phyloP scores from a whole-genome alignment of 2,797 vertebrate species.

The Lepilemur septentrionalis region DNA sequence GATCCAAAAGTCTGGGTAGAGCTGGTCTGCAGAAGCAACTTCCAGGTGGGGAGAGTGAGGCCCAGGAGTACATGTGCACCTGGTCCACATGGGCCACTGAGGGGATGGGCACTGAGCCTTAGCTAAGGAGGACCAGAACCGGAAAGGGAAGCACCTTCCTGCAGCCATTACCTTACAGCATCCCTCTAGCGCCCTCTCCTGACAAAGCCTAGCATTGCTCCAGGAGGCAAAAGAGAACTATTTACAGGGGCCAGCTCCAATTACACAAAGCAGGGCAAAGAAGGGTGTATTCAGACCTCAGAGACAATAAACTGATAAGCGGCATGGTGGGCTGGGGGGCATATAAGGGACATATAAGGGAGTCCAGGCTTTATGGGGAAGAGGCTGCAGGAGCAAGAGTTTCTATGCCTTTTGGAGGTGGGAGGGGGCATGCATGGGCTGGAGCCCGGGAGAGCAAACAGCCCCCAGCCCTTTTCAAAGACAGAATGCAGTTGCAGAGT shows the following conservation, averaged over 20 bases:
- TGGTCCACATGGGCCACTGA: neutral
- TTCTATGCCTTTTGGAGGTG: neutral
- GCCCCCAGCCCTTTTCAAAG: neutral
- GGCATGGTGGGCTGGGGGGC: too few species aligned
- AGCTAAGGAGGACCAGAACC: neutral
- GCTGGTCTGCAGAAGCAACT: neutral
- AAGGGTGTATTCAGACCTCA: neutral
- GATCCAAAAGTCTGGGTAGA: neutral
- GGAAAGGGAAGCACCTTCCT: neutral
- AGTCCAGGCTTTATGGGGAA: neutral
- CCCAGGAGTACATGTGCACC: neutral
- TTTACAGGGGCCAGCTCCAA: slow-evolving; percentile 2
- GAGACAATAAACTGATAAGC: neutral
- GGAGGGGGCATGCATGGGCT: neutral
- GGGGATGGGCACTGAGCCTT: neutral
- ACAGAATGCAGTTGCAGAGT: neutral
- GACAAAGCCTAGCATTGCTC: neutral
- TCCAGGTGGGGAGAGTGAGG: neutral
- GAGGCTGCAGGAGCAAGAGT: neutral
- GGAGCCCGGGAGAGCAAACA: neutral
- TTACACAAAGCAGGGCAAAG: slow-evolving; percentile 27
- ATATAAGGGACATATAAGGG: neutral
- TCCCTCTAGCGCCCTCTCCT: slow-evolving; percentile 40
- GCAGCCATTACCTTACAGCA: neutral
- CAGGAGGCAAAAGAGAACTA: neutral